These are phyloP conservation scores for Cremastinae sp. DNA, from an alignment of 2,888 invertebrate species.

Conservation along the genomic window DNA sequence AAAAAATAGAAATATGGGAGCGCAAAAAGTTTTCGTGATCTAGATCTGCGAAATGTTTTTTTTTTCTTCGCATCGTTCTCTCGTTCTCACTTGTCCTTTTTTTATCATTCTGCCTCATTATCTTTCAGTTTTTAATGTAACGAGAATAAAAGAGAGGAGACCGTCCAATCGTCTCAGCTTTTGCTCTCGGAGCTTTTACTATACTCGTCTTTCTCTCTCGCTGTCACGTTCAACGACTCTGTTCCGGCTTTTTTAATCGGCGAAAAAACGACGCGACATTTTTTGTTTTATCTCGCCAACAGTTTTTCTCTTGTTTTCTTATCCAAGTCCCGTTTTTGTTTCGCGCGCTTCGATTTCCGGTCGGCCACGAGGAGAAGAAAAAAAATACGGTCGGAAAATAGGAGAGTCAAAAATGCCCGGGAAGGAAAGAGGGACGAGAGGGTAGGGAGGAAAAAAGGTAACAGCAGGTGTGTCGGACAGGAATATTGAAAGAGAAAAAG, in stretches of 20 bases:
- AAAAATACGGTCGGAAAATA: constrained; percentile 3
- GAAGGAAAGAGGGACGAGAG: not conserved
- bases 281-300: constrained; percentile 36
- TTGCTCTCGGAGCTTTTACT: too few species aligned
- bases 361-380: constrained; percentile 25
- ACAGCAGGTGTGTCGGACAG: constrained; percentile 24
- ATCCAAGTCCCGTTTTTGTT: constrained; percentile 30
- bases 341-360: constrained; percentile 51
- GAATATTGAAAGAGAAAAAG: constrained; percentile 5
- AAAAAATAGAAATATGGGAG: constrained; percentile 14
- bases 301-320: too few species aligned
- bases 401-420: not conserved
- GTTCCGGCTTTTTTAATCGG: constrained; percentile 46
- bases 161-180: constrained; percentile 21
- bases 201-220: too few species aligned
- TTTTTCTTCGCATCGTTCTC: too few species aligned
- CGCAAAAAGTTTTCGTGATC: constrained; percentile 42
- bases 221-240: constrained; percentile 21
- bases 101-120: constrained; percentile 20
- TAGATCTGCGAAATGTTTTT: constrained; percentile 34
- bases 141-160: constrained; percentile 40
- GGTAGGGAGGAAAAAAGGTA: too few species aligned
- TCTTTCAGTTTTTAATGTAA: constrained; percentile 47
- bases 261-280: constrained; percentile 31
- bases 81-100: too few species aligned